Conservation (phyloP, 2,113 vertebrate genomes). For the Rhegmatorhina hoffmannsi region DNA sequence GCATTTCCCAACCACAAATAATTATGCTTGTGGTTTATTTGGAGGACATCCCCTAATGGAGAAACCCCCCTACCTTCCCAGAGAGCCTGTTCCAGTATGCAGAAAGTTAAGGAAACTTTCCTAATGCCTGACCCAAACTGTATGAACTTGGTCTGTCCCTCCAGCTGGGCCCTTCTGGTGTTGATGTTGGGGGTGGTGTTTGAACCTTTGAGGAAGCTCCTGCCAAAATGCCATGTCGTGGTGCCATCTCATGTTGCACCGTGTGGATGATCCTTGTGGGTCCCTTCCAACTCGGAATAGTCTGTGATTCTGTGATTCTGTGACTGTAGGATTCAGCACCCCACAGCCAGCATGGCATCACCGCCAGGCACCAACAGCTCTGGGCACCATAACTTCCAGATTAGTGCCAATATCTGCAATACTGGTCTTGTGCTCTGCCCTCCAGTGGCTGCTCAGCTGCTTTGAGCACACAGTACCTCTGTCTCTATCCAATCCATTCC, state of each 20-base stretch:
- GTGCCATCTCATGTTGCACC: not conserved
- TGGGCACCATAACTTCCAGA: not conserved
- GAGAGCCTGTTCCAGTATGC: not conserved
- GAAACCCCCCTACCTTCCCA: not conserved
- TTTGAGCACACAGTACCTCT: not conserved
- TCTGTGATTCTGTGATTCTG: too few species aligned
- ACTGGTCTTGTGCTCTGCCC: not conserved
- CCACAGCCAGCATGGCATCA: not conserved
- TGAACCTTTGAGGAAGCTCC: not conserved
- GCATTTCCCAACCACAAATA: not conserved
- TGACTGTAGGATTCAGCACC: not conserved
- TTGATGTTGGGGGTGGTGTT: not conserved
- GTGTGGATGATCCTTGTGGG: too few species aligned
- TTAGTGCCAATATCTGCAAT: not conserved
- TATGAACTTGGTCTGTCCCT: not conserved
- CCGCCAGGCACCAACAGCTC: not conserved
- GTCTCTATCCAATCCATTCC: not conserved
- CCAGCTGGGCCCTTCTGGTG: not conserved
- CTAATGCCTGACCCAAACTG: not conserved
- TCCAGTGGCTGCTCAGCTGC: not conserved
- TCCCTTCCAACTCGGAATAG: too few species aligned
- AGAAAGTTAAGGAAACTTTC: not conserved
- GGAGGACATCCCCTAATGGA: rapidly evolving
- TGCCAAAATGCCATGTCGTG: not conserved
- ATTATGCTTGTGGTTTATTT: not conserved